These are phyloP conservation scores for Campodea augens DNA, from an alignment of 1,140 invertebrate genomes.

Conservation along the genomic window DNA sequence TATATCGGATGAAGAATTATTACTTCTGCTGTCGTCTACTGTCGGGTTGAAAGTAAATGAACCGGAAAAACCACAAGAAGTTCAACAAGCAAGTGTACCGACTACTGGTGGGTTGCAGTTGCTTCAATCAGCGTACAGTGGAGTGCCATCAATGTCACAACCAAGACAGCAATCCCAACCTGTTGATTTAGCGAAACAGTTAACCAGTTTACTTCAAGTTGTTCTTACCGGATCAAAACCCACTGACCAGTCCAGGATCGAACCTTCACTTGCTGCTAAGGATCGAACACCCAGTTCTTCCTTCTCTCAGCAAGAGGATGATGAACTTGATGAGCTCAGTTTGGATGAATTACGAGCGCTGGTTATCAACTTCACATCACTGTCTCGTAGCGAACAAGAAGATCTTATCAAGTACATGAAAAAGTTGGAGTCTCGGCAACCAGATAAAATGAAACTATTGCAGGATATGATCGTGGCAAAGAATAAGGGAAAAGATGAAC, in stretches of 20 bases:
- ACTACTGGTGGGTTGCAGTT: neutral
- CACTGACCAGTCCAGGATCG: constrained; percentile 1
- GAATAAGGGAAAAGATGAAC: no score
- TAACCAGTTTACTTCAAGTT: no score
- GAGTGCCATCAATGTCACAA: neutral
- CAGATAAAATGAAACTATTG: constrained; percentile 45
- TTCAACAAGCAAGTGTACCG: constrained; percentile 3
- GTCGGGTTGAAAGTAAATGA: constrained; percentile 30
- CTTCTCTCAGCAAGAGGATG: neutral
- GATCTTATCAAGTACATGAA: constrained; percentile 55
- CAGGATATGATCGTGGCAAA: neutral
- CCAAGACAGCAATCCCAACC: neutral
- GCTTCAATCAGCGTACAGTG: neutral
- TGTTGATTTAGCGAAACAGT: neutral
- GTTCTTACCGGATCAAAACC: no score
- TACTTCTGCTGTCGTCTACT: constrained; percentile 52
- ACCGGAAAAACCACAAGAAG: neutral
- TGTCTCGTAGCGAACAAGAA: constrained; percentile 54
- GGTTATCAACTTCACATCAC: constrained; percentile 55
- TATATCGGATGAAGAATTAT: constrained; percentile 50
- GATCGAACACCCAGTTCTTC: neutral
- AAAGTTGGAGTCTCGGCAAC: constrained; percentile 48
- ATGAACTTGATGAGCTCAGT: constrained; percentile 29
- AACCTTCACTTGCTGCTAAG: neutral
- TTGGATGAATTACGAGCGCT: constrained; percentile 52